phyloP scores from a whole-genome alignment of 2,888 invertebrate species.

The Crematogaster levior region DNA sequence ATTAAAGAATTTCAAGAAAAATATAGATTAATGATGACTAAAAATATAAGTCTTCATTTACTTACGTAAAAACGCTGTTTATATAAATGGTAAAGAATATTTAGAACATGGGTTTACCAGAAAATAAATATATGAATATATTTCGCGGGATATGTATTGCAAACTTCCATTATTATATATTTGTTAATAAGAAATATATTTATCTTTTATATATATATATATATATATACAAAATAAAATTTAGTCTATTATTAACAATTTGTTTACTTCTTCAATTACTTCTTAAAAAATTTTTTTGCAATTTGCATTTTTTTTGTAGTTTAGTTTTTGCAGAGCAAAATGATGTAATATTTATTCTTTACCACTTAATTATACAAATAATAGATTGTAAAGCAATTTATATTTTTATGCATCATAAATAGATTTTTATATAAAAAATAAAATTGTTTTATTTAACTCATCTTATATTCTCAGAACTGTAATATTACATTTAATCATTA shows the following conservation, averaged over 20 bases:
- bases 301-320: not conserved
- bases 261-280: too few species aligned
- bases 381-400: not conserved
- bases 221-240: too few species aligned
- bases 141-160: not conserved
- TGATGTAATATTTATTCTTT: slow-evolving; percentile 30
- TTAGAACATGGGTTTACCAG: not conserved
- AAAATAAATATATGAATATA: not conserved
- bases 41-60: not conserved
- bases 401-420: slow-evolving; percentile 36
- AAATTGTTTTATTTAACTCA: not conserved
- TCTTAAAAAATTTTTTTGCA: not conserved
- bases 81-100: slow-evolving; percentile 21
- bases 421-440: slow-evolving; percentile 31
- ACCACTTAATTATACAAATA: not conserved
- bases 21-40: too few species aligned
- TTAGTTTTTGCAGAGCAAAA: not conserved
- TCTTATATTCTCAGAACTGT: not conserved
- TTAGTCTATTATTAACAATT: too few species aligned
- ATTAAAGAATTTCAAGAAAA: not conserved
- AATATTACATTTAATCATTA: not conserved
- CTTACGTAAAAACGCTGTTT: not conserved
- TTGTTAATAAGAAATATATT: not conserved
- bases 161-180: not conserved
- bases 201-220: too few species aligned